Evolutionary conservation across 2,797 vertebrate genomes (phyloP).

Genomic region (Neostethus bicornis): DNA sequence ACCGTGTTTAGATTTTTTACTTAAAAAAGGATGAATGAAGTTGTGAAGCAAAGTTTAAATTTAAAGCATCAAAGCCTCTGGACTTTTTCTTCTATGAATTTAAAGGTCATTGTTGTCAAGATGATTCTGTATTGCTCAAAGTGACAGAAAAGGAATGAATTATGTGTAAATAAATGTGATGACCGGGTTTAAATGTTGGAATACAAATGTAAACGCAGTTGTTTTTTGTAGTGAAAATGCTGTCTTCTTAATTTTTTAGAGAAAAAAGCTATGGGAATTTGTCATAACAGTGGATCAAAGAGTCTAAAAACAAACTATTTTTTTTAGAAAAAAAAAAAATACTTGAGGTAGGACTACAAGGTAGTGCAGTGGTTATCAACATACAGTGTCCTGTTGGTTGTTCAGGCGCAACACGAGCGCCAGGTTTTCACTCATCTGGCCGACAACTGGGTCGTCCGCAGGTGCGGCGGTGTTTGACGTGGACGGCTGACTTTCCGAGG

Average conservation of each 20-base stretch:
- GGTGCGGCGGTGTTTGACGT: constrained; percentile 33
- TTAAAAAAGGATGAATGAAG: background rate
- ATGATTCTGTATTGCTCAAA: background rate
- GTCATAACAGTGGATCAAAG: too few relatives aligned
- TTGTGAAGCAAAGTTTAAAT: background rate
- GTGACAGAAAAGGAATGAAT: background rate
- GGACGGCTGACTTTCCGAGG: constrained; percentile 74
- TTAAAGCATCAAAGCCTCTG: rapidly evolving
- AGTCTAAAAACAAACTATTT: too few relatives aligned
- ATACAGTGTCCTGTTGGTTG: constrained; percentile 86
- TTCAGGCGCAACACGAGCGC: constrained; percentile 86
- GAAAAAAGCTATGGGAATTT: too few relatives aligned
- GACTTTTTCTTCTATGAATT: background rate
- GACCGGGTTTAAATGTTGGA: background rate
- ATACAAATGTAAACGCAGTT: constrained; percentile 1
- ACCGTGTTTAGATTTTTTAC: background rate
- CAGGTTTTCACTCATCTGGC: constrained; percentile 89
- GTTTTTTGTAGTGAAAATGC: constrained; percentile 8
- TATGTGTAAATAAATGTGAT: background rate
- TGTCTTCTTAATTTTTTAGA: too few relatives aligned
- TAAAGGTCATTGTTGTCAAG: background rate
- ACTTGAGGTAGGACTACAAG: too few relatives aligned
- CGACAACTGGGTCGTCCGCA: constrained; percentile 66
- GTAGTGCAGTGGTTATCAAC: too few relatives aligned
- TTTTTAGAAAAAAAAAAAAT: too few relatives aligned